These are phyloP conservation scores for Vidua macroura DNA, from an alignment of 2,113 vertebrate genomes.

Conservation along the genomic window DNA sequence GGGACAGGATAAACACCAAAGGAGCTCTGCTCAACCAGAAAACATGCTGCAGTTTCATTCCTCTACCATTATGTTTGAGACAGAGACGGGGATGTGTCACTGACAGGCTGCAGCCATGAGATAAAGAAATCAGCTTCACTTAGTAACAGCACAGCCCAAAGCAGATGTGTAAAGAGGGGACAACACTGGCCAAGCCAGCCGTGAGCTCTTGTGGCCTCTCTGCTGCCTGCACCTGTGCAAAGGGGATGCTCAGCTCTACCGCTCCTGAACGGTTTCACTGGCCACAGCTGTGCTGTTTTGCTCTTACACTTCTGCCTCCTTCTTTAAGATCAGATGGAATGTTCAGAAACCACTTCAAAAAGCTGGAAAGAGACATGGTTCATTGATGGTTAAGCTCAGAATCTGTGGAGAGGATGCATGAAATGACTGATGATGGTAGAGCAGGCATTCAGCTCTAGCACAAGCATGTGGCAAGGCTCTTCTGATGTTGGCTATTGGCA, in stretches of 20 bases:
- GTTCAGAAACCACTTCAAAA: background rate
- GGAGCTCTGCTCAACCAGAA: background rate
- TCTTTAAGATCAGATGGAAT: background rate
- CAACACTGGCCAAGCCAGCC: background rate
- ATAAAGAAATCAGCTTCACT: constrained; percentile 59
- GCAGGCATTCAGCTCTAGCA: background rate
- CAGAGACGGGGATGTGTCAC: constrained; percentile 38
- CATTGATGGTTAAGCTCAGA: background rate
- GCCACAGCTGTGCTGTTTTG: background rate
- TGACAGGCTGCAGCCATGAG: constrained; percentile 37
- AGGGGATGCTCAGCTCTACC: background rate
- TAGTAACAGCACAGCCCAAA: constrained; percentile 54
- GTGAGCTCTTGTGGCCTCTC: background rate
- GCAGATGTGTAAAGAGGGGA: constrained; percentile 58
- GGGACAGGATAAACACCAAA: background rate
- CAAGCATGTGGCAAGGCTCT: background rate
- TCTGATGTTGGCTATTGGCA: background rate
- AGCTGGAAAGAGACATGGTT: background rate
- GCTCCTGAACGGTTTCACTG: background rate
- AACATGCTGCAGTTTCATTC: background rate
- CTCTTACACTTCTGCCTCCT: background rate
- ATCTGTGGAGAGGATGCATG: background rate
- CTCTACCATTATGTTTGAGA: constrained; percentile 3
- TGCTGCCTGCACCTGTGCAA: background rate
- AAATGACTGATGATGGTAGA: background rate